Base-by-base conservation (phyloP, 1,140 invertebrate species). In the Akabosia matsudoensis region DNA sequence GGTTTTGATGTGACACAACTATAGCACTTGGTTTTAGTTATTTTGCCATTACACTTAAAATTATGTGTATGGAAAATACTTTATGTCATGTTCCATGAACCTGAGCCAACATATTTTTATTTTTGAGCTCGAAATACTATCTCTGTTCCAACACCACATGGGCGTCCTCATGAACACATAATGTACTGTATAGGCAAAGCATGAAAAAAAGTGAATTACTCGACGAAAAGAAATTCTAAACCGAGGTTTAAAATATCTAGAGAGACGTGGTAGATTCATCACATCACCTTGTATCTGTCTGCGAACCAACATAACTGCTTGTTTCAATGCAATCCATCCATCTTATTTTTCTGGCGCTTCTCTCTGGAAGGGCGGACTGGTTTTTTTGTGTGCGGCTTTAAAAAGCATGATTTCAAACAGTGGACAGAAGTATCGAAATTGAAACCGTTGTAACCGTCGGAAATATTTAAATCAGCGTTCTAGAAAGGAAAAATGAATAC, bases 301-400 rank as follows among this genome's bases (percentile, higher is more conserved):
- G 28, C 24, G 7, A 16, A 30, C 61, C 61, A n/a, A 7, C 54
- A 61, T 61, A 4, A 22, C 13, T 61, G n/a, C 37, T 45, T 45
- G 37, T 61, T 24, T 61, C 54, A 24, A 61, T 61, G 24, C 54
- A 61, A 24, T 61, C 24, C 54, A 61, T 61, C 54, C 54, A 61
- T 67, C 61, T 67, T 67, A 10, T 56, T 67, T 67, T 67, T 67
- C 61, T 28, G 24, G 30, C 61, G 37, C 37, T 45, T 56, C 54
- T 56, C 24, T 56, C 54, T 56, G 54, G 54, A 56, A 56, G 54
- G 54, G 54, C 54, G 54, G 54, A 56, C 54, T 7, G 54, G 54
- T 56, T 56, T 56, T 56, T 56, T 56, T 45, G n/a, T n/a, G n/a
- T n/a, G n/a, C n/a, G n/a, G n/a, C n/a, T n/a, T n/a, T n/a, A n/a